Evolutionary conservation across 2,888 invertebrate species (phyloP), one percentile per base, ranked within the genome.

Genomic region (Cheiracanthium punctorium): DNA sequence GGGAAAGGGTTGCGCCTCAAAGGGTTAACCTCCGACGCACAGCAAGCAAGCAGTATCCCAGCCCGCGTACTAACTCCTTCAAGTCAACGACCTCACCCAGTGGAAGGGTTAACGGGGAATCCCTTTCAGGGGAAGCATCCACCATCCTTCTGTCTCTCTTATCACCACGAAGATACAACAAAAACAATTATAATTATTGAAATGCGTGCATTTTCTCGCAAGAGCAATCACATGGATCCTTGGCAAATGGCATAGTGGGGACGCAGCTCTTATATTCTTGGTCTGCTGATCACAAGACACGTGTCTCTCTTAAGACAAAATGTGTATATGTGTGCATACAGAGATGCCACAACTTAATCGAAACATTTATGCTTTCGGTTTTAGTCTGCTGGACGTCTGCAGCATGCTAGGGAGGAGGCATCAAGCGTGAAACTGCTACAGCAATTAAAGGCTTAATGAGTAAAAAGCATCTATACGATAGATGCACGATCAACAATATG

Each of bases 41-140:
- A n/a, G 48, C 14, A 48, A 48, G 14, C 48, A n/a, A 48, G n/a
- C n/a, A n/a, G n/a, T n/a, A n/a, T n/a, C n/a, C n/a, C n/a, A n/a
- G n/a, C n/a, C n/a, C n/a, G n/a, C n/a, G n/a, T n/a, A n/a, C n/a
- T n/a, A n/a, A n/a, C n/a, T n/a, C n/a, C n/a, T n/a, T 48, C 80
- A 1, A 67, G 73, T 76, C 82, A 82, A 82, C 58, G 82, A 82
- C 82, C 75, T 75, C 58, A 7, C 24, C 30, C n/a, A 32, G 24
- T 30, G 76, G 37, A 76, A 76, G 75, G 76, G 82, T 82, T 82
- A 82, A 82, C 82, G 82, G 82, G 71, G 76, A 80, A 73, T 70
- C 77, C 33, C 32, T 32, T 64, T 73, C 17, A 73, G n/a, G 58
- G 14, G 69, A 14, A 24, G 70, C 70, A 24, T 37, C 33, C 37